These are phyloP conservation scores for Amphiura filiformis DNA, from an alignment of 35 echinoderm and acorn worm species.

Conservation along the genomic window DNA sequence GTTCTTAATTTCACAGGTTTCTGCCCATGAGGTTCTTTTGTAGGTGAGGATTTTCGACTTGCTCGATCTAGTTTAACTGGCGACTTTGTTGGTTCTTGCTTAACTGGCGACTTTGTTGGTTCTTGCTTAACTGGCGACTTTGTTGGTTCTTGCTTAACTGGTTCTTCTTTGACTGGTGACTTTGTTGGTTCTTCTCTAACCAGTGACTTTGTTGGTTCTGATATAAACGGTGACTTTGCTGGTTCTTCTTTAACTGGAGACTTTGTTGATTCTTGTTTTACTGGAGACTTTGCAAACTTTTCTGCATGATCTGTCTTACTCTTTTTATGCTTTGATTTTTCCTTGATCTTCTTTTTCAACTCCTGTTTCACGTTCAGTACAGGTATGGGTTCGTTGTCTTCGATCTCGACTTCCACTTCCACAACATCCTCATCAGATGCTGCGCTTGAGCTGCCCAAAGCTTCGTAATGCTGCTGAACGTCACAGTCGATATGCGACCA, in stretches of 20 bases:
- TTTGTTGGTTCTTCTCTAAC: neutral
- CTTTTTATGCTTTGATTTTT: neutral
- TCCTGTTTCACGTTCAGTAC: neutral
- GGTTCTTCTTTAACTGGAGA: no score
- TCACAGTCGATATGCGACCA: neutral
- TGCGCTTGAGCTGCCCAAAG: neutral
- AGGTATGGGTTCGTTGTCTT: neutral
- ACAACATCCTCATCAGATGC: neutral
- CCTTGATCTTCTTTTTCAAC: neutral
- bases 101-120: neutral
- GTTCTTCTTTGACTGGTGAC: no score
- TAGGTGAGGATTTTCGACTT: neutral
- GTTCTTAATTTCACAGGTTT: neutral
- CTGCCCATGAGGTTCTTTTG: neutral
- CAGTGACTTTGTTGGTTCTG: neutral
- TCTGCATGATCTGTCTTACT: no score
- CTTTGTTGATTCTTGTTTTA: no score
- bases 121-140: neutral
- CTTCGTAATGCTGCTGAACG: neutral
- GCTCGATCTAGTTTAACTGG: neutral
- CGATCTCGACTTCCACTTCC: neutral
- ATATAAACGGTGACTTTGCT: no score
- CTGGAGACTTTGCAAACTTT: no score
- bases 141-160: neutral
- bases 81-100: neutral